Evolutionary conservation across 2,888 invertebrate species (phyloP), one percentile per base, ranked within the genome.

Genomic region (Ganaspis brasiliensis): DNA sequence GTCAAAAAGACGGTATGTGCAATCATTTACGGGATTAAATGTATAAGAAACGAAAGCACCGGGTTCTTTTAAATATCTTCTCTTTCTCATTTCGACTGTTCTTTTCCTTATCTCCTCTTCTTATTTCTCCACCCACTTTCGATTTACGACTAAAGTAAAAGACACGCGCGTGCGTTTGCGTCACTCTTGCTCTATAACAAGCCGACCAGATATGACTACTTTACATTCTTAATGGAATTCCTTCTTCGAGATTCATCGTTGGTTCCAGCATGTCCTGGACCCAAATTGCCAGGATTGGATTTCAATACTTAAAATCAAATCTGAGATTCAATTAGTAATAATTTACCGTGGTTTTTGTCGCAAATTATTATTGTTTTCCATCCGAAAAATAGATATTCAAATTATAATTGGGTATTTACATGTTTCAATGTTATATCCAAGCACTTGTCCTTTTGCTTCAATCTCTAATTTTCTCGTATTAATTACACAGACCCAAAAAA

Each of bases 71-170:
- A 31, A 26, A 31, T 8, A 9, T 31, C 31, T 16, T 31, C 31
- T 59, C 31, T 59, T 31, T 59, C 9, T n/a, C 0, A 6, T 9
- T 59, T 59, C 6, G 6, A 31, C 31, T 31, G 31, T n/a, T 14
- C 9, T 31, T 59, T 31, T 2, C 9, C n/a, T 31, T 26, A 10
- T 21, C 26, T 21, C 56, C 24, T 26, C 31, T n/a, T 31, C n/a
- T 59, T n/a, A 59, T 59, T 9, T 59, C 59, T 59, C 59, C 59
- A 59, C 59, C 59, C 59, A 59, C 31, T n/a, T n/a, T n/a, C 59
- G 59, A 59, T 59, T 59, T 59, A 59, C 26, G 59, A 59, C n/a
- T 6, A 26, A n/a, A 59, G 59, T 59, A 26, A 59, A 59, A 59
- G 59, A 59, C 59, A 59, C 31, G 26, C 59, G 31, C 59, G 59